phyloP scores from a whole-genome alignment of 1,140 invertebrate species.

The Eupristina koningsbergeri region DNA sequence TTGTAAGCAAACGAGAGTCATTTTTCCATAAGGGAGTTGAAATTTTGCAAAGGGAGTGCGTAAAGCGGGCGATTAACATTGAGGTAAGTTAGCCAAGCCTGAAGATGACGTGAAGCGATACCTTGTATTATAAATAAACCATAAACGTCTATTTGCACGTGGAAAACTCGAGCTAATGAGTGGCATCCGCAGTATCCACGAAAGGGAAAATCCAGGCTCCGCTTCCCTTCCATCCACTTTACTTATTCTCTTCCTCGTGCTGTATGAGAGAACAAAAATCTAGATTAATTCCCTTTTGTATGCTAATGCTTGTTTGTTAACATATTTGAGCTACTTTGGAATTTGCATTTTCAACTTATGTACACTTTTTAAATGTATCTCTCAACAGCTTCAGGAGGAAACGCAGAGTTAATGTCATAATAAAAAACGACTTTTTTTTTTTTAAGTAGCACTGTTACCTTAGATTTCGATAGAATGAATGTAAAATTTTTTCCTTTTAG shows the following conservation, averaged over 20 bases:
- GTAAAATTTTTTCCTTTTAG: background rate
- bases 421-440: conserved; percentile 20
- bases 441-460: background rate
- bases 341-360: conserved; percentile 39
- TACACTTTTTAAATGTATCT: conserved; percentile 23
- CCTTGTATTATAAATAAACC: conserved; percentile 47
- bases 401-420: conserved; percentile 38
- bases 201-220: conserved; percentile 19
- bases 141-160: conserved; percentile 52
- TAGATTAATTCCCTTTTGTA: conserved; percentile 49
- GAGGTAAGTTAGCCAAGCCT: conserved; percentile 40
- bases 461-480: background rate
- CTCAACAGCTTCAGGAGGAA: conserved; percentile 13
- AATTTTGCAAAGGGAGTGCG: background rate
- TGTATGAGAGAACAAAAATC: background rate
- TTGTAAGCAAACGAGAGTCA: background rate
- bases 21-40: background rate
- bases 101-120: conserved; percentile 50
- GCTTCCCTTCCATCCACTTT: background rate
- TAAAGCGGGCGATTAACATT: conserved; percentile 37
- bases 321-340: conserved; percentile 15
- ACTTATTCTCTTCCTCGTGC: background rate
- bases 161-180: conserved; percentile 48
- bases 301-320: conserved; percentile 51
- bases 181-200: conserved; percentile 27